Conservation (phyloP, 2,888 invertebrate genomes). For the Macrophya alboannulata region DNA sequence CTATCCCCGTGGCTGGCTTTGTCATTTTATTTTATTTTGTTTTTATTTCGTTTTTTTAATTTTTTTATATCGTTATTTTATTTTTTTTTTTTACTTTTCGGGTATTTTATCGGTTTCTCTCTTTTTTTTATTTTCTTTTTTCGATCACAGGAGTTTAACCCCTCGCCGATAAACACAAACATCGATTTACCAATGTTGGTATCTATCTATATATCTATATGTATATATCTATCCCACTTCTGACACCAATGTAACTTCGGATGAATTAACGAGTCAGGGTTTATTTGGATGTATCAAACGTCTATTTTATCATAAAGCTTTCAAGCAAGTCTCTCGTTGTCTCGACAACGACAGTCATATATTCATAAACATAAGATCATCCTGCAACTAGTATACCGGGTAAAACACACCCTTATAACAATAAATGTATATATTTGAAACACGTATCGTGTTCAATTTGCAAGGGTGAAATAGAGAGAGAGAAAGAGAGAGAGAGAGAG, state of each 20-base stretch:
- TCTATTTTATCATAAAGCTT: too few relatives aligned
- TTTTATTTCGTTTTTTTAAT: neutral
- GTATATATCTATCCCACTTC: too few relatives aligned
- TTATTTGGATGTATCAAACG: too few relatives aligned
- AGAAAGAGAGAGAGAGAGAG: neutral
- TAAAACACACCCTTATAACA: too few relatives aligned
- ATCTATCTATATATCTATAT: neutral
- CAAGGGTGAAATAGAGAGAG: neutral
- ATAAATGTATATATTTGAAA: neutral
- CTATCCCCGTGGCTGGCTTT: neutral
- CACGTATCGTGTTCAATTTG: conserved; percentile 34
- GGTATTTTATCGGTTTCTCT: neutral
- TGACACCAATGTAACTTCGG: too few relatives aligned
- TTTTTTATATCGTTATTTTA: neutral
- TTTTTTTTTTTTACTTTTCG: neutral
- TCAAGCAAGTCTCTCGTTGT: too few relatives aligned
- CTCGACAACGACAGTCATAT: too few relatives aligned
- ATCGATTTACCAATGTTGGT: conserved; percentile 19
- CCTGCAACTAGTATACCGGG: too few relatives aligned
- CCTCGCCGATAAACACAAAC: conserved; percentile 16
- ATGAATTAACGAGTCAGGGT: too few relatives aligned
- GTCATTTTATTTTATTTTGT: neutral
- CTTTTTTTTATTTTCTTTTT: neutral
- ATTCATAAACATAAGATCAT: too few relatives aligned
- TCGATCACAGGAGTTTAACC: neutral